Base-by-base conservation (phyloP, 2,797 vertebrate species). In the Babyrousa celebensis region DNA sequence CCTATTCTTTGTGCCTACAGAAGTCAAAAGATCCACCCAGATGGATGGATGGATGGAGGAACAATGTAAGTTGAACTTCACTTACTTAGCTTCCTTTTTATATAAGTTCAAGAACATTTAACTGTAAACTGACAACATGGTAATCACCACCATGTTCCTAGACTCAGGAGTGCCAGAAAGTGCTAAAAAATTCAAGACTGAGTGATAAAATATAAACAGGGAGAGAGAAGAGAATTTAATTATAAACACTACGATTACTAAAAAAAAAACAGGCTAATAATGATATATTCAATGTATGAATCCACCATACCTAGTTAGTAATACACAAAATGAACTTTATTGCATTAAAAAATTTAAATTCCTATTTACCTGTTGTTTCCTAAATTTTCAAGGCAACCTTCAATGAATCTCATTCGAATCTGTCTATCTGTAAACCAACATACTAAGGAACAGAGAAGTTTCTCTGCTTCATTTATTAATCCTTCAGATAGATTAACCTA, bases 361-460 rank as follows among this genome's bases (percentile, higher is more conserved):
- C 25, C 25, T 62, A 86, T 98, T 99, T 98, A 99, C 99, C 99
- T 99, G 98, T 99, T 99, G 98, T 99, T 99, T 89, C 99, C 99
- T 97, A 99, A 98, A 98, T 99, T 99, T 98, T 99, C 99, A 96
- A 99, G 99, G 98, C 99, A 99, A 97, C 99, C 99, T 98, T 99
- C 99, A 79, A 99, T 99, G 98, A 99, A 99, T 95, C 99, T 99
- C 99, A 99, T 99, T 96, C 99, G 99, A 98, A 99, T 99, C 98
- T 99, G 99, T 85, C 99, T 98, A 98, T 99, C 99, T 2, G 99
- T 99, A 99, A 99, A 99, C 99, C 99, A 99, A 97, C 99, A 99
- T 15, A 99, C 99, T 90, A 99, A 99, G 12, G 99, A 99, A 97
- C 99, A 99, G 77, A 99, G 98, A 98, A 99, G 99, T 98, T 99